These are phyloP conservation scores for Leucopternis melanops DNA, from an alignment of 2,113 vertebrate species.

Conservation along the genomic window DNA sequence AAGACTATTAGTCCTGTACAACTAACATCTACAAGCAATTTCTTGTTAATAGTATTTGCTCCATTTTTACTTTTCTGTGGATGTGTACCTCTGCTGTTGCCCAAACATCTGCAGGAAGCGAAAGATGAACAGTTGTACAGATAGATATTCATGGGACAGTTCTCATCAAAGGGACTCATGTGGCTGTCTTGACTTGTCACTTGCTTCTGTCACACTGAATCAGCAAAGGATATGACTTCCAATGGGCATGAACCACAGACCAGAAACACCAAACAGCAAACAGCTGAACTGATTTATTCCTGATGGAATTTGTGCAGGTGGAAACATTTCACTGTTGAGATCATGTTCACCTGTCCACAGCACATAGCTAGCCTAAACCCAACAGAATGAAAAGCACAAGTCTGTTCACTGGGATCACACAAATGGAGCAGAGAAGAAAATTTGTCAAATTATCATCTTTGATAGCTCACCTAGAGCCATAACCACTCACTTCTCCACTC, in stretches of 20 bases:
- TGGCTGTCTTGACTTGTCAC: neutral
- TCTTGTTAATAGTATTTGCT: neutral
- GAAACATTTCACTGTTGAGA: neutral
- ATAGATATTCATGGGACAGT: neutral
- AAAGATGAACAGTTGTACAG: neutral
- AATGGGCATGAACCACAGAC: neutral
- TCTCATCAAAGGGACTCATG: neutral
- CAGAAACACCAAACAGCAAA: neutral
- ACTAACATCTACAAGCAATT: neutral
- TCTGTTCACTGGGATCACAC: neutral
- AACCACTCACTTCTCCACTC: neutral
- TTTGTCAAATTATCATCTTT: neutral
- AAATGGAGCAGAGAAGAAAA: neutral
- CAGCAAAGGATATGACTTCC: neutral
- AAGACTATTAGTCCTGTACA: neutral
- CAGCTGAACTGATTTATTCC: neutral
- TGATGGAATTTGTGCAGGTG: neutral
- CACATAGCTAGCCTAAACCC: neutral
- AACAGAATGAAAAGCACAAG: neutral
- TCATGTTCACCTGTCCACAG: neutral
- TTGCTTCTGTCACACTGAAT: neutral
- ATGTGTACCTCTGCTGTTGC: neutral
- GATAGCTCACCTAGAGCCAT: slow-evolving; percentile 3
- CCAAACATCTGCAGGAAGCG: neutral
- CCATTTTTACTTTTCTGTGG: neutral